A percentile compares a stretch with the other conserved stretches of the same genome.
Evolutionary conservation across 2,797 vertebrate species (phyloP).

Genomic region (Ptychobarbus kaznakovi): DNA sequence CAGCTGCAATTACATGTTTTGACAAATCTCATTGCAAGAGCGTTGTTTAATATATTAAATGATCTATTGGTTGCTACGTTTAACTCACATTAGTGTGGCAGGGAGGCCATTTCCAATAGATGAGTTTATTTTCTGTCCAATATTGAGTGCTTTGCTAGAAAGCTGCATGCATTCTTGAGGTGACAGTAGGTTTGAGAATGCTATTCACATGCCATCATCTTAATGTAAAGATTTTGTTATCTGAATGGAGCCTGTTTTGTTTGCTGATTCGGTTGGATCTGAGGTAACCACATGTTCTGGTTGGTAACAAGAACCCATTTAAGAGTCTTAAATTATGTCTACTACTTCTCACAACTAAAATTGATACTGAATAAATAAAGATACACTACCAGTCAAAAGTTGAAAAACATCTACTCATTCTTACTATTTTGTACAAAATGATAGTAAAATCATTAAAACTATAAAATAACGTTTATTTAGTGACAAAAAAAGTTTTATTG

Average conservation of each 20-base stretch:
- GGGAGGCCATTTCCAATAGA: neutral
- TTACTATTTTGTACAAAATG: neutral
- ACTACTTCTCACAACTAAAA: slow-evolving; percentile 64
- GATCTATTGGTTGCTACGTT: slow-evolving; percentile 40
- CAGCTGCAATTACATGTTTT: neutral
- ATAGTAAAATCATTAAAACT: neutral
- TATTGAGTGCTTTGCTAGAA: slow-evolving; percentile 53
- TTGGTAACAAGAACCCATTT: slow-evolving; percentile 56
- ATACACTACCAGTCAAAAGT: neutral
- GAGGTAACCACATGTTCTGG: slow-evolving; percentile 47
- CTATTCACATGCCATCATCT: slow-evolving; percentile 45
- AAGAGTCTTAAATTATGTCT: slow-evolving; percentile 54
- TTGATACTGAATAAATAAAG: slow-evolving; percentile 57
- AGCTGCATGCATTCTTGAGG: slow-evolving; percentile 48
- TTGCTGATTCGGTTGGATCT: slow-evolving; percentile 24
- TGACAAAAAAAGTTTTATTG: too few species aligned
- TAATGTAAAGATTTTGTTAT: slow-evolving; percentile 37
- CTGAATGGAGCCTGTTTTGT: neutral
- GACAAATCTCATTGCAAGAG: neutral
- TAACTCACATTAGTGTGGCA: neutral
- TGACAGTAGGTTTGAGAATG: slow-evolving; percentile 42
- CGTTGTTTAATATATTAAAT: slow-evolving; percentile 25
- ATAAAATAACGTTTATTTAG: neutral
- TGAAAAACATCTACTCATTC: neutral
- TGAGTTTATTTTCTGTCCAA: slow-evolving; percentile 16